Conservation (phyloP, 2,113 vertebrate genomes). For the Bos javanicus region DNA sequence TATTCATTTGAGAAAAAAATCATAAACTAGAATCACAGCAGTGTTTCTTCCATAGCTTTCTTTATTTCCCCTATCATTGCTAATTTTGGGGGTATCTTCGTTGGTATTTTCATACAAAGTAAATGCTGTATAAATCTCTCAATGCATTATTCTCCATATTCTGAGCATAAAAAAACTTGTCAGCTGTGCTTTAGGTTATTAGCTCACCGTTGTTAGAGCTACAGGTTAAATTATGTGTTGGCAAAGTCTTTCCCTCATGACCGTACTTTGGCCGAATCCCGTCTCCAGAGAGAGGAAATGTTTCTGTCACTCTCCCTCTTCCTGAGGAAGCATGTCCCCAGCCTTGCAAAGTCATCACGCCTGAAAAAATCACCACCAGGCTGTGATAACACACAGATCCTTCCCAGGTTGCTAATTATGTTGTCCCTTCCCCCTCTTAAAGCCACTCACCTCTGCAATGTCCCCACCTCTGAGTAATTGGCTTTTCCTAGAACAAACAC, state of each 20-base stretch:
- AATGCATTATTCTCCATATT: neutral
- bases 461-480: slow-evolving; percentile 24
- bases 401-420: slow-evolving; percentile 46
- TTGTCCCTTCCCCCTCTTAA: neutral
- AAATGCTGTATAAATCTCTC: neutral
- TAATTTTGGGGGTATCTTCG: neutral
- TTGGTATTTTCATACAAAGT: neutral
- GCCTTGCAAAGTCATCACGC: slow-evolving; percentile 71
- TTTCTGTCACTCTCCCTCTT: slow-evolving; percentile 72
- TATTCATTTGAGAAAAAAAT: neutral
- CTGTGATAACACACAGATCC: slow-evolving; percentile 64
- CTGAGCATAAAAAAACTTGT: neutral
- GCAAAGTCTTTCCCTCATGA: slow-evolving; percentile 15
- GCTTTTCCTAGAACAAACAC: slow-evolving; percentile 59
- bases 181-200: neutral
- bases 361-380: slow-evolving; percentile 61
- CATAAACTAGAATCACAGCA: neutral
- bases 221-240: neutral
- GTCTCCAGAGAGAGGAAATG: slow-evolving; percentile 72
- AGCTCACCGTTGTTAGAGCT: neutral
- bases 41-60: neutral
- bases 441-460: neutral
- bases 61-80: neutral
- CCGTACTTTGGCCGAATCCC: slow-evolving; percentile 3
- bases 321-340: slow-evolving; percentile 74